Evolutionary conservation across 1,140 invertebrate genomes (phyloP).

Genomic region (Paralvinella palmiformis): DNA sequence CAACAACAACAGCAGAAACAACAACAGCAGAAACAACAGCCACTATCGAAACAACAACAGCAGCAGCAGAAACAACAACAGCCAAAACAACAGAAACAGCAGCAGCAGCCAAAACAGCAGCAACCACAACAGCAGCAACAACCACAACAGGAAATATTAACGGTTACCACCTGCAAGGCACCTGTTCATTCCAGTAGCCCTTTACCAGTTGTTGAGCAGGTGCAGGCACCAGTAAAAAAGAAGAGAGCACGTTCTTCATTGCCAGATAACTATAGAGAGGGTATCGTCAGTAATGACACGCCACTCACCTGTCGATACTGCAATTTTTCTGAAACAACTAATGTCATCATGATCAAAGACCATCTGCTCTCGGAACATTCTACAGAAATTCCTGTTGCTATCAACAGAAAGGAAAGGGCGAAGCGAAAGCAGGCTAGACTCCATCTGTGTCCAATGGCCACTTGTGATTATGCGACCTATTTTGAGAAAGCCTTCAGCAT

Average conservation of each 20-base stretch:
- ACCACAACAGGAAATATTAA: too few relatives aligned
- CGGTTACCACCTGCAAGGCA: too few relatives aligned
- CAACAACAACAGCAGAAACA: too few relatives aligned
- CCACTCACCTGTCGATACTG: slow-evolving; percentile 10
- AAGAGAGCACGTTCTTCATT: background rate
- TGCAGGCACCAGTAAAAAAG: background rate
- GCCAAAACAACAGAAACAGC: too few relatives aligned
- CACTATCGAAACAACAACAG: too few relatives aligned
- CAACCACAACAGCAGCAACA: too few relatives aligned
- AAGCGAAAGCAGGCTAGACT: background rate
- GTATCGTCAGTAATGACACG: background rate
- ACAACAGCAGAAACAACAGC: too few relatives aligned
- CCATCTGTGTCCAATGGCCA: background rate
- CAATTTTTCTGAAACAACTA: background rate
- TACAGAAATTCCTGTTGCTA: background rate
- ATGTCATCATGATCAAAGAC: slow-evolving; percentile 5
- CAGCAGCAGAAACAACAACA: too few relatives aligned
- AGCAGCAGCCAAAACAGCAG: too few relatives aligned
- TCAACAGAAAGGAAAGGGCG: background rate
- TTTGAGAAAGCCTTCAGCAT: background rate
- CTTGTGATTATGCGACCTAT: slow-evolving; percentile 6
- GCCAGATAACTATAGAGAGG: background rate
- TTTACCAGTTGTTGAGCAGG: background rate
- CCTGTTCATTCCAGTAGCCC: background rate
- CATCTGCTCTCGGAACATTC: slow-evolving; percentile 1